Evolutionary conservation across 1,140 invertebrate species (phyloP), one percentile per base, ranked within the genome.

Genomic region (Protaetia brevitarsis): DNA sequence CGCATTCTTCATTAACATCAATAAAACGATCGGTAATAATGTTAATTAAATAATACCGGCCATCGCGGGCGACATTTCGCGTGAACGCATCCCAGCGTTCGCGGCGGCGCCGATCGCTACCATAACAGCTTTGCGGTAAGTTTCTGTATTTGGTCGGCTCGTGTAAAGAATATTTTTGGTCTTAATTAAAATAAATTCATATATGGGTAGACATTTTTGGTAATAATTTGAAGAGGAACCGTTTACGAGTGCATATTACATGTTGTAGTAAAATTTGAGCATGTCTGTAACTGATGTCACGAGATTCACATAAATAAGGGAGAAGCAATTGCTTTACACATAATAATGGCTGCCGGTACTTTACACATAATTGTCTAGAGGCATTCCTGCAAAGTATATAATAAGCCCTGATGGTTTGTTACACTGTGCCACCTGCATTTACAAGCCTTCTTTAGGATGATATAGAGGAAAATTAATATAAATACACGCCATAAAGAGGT

Each of bases 211-310:
- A 51, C 41, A 51, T 51, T 51, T 51, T 51, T 51, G 26, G 26
- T 23, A 51, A 51, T 51, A 51, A 51, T 51, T 51, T 51, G 41
- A 51, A 51, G 41, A 45, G 37, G n/a, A n/a, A n/a, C n/a, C n/a
- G n/a, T n/a, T n/a, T n/a, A 19, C 37, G 37, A 16, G 13, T 51
- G 26, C 41, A 51, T 51, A 16, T 6, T 3, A 19, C 19, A n/a
- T n/a, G n/a, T n/a, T n/a, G 16, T 19, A 16, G 26, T 23, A 51
- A 45, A 51, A 51, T 51, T 51, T 19, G 41, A 23, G 16, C 41
- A 51, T 19, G 41, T 23, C 19, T 51, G 21, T 23, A 51, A 51
- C 41, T 19, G 16, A 51, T 51, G 41, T 51, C 41, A 23, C 19
- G 41, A 23, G 41, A 51, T 51, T 51, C 41, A 23, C 41, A 51